Conservation (phyloP, 2,113 vertebrate species). For the Ranitomeya imitator region DNA sequence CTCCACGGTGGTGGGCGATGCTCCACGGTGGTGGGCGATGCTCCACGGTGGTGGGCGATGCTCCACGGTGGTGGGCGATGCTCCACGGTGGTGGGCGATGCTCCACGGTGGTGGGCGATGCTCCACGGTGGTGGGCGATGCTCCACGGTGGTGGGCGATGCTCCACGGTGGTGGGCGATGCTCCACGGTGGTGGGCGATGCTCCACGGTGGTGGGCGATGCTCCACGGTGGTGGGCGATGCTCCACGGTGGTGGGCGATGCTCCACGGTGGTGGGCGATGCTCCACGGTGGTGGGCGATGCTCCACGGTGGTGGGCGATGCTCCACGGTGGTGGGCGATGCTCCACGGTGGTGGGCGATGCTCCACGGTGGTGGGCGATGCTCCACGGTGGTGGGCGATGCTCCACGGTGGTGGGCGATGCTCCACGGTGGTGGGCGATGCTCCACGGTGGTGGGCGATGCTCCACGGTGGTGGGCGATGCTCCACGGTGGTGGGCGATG, state of each 20-base stretch:
- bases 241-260: neutral
- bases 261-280: neutral
- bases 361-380: neutral
- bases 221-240: neutral
- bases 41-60: no score
- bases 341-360: neutral
- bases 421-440: neutral
- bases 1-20: no score
- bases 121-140: neutral
- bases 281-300: neutral
- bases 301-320: neutral
- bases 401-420: neutral
- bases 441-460: neutral
- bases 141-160: neutral
- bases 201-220: neutral
- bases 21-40: no score
- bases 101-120: neutral
- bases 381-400: neutral
- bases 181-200: neutral
- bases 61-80: neutral
- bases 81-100: neutral
- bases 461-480: neutral
- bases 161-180: neutral
- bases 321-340: neutral
- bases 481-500: neutral